Percentiles rank a stretch among this genome's conserved stretches.
Evolutionary conservation across 1,140 invertebrate species (phyloP).

Genomic region (Prorops nasuta): DNA sequence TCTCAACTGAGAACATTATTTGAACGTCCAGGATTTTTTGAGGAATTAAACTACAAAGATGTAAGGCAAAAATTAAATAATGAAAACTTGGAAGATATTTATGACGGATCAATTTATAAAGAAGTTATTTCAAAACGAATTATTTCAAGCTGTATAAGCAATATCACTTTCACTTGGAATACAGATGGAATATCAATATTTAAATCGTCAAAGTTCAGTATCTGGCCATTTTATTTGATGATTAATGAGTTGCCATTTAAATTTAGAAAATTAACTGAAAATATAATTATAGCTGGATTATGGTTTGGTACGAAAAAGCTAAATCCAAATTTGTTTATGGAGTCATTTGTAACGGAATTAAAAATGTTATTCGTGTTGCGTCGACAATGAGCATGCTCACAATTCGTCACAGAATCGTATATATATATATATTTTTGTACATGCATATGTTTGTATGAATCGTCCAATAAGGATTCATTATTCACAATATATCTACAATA

Average conservation of each 20-base stretch:
- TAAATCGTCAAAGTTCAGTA: constrained; percentile 30
- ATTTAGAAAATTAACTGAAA: constrained; percentile 8
- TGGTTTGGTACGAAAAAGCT: background rate
- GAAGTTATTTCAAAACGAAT: background rate
- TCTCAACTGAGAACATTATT: background rate
- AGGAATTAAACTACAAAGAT: background rate
- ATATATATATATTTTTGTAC: no score
- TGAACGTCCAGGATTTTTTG: background rate
- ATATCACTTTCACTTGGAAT: constrained; percentile 23
- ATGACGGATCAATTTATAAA: constrained; percentile 20
- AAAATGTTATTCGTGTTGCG: no score
- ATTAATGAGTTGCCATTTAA: constrained; percentile 24
- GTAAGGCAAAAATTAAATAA: background rate
- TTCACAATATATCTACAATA: no score
- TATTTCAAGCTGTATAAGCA: constrained; percentile 6
- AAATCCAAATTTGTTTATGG: constrained; percentile 4
- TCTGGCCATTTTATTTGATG: constrained; percentile 34
- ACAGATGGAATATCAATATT: constrained; percentile 33
- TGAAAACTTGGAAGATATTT: constrained; percentile 13
- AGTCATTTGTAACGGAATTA: background rate
- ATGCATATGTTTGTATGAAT: no score
- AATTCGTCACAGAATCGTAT: no score
- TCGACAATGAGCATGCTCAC: no score
- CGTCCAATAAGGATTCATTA: no score
- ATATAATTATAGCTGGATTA: background rate